Evolutionary conservation across 2,888 invertebrate species (phyloP).

Genomic region (Ennomos erosarius): DNA sequence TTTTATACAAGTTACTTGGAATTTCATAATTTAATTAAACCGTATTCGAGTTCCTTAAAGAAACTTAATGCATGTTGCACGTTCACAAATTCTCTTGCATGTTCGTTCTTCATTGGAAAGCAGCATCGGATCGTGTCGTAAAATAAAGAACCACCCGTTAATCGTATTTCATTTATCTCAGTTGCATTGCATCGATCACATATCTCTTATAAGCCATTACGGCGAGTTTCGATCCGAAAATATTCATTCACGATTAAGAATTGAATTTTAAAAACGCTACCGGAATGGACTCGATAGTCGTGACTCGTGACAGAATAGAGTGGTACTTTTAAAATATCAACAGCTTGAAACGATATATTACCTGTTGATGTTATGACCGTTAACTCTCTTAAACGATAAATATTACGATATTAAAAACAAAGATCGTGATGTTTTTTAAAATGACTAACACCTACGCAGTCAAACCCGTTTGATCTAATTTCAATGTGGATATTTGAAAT

Average conservation of each 20-base stretch:
- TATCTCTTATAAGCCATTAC: constrained; percentile 35
- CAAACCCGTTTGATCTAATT: constrained; percentile 14
- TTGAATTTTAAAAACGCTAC: constrained; percentile 41
- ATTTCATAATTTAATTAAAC: constrained; percentile 32
- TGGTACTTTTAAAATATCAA: constrained; percentile 36
- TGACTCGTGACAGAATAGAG: constrained; percentile 38
- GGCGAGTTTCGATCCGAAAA: constrained; percentile 27
- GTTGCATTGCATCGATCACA: constrained; percentile 39
- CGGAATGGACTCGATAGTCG: constrained; percentile 30
- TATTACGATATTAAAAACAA: constrained; percentile 25
- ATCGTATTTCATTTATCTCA: constrained; percentile 35
- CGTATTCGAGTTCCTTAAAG: constrained; percentile 17
- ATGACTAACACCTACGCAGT: constrained; percentile 20
- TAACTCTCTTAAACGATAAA: constrained; percentile 33
- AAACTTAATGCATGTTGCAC: constrained; percentile 23
- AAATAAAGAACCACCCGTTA: constrained; percentile 30
- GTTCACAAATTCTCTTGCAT: constrained; percentile 28
- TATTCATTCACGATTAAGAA: constrained; percentile 40
- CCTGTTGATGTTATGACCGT: constrained; percentile 39
- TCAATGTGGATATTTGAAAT: constrained; percentile 16
- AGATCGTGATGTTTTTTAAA: constrained; percentile 32
- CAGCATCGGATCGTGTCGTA: constrained; percentile 31
- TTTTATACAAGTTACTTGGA: constrained; percentile 30
- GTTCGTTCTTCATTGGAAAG: constrained; percentile 31
- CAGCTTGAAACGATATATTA: constrained; percentile 35